Percentiles rank a stretch among this genome's conserved stretches.
Evolutionary conservation across 2,113 vertebrate genomes (phyloP).

Genomic region (Centropus unirufus): DNA sequence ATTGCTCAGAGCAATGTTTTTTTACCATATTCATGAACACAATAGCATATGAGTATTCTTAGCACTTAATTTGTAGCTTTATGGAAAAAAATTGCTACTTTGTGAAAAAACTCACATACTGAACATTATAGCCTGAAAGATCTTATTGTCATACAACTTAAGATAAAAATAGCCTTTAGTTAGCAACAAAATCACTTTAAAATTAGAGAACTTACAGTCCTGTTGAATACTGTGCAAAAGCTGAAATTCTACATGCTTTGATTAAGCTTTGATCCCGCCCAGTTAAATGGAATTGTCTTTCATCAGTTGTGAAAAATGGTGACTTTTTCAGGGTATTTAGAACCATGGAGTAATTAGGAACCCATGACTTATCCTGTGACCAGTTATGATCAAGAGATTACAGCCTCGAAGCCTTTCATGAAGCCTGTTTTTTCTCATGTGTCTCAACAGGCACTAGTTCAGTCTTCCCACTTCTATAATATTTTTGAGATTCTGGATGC

Average conservation of each 20-base stretch:
- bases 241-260: background rate
- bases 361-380: background rate
- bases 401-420: background rate
- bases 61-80: background rate
- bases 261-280: background rate
- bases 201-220: background rate
- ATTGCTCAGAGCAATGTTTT: background rate
- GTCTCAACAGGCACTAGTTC: background rate
- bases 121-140: background rate
- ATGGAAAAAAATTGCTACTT: background rate
- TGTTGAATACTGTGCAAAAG: background rate
- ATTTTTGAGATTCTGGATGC: background rate
- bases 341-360: background rate
- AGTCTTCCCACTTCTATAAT: background rate
- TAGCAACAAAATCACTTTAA: background rate
- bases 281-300: background rate
- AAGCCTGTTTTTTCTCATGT: background rate
- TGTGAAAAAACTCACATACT: background rate
- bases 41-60: background rate
- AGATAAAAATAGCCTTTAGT: background rate
- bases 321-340: background rate
- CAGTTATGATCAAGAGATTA: background rate
- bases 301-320: background rate
- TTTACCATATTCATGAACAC: background rate
- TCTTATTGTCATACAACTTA: background rate